Conservation (phyloP, 2,797 vertebrate genomes). For the Danio jaintianensis region DNA sequence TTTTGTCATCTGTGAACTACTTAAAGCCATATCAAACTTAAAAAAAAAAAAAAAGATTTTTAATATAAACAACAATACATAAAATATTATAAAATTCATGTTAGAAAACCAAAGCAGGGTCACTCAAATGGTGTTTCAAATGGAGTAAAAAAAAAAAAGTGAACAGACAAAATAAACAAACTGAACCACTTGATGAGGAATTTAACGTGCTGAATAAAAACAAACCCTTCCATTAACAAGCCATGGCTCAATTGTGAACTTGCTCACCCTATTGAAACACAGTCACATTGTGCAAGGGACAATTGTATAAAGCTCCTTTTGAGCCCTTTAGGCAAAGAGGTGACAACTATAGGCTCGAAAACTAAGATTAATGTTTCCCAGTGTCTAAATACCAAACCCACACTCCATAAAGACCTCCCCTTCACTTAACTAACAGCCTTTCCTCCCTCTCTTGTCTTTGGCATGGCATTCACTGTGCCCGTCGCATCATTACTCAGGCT, state of each 20-base stretch:
- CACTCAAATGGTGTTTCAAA: constrained; percentile 8
- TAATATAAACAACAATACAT: background rate
- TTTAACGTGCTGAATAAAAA: constrained; percentile 31
- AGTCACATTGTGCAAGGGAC: constrained; percentile 55
- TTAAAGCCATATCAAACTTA: background rate
- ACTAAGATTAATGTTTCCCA: constrained; percentile 80
- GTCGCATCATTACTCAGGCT: constrained; percentile 40
- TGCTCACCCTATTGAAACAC: constrained; percentile 54
- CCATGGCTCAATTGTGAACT: constrained; percentile 46
- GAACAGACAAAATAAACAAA: constrained; percentile 5
- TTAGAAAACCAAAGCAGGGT: constrained; percentile 8
- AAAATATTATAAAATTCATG: background rate
- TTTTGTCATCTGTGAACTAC: background rate
- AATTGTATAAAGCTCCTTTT: constrained; percentile 51
- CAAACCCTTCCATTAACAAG: constrained; percentile 17
- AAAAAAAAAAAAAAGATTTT: background rate
- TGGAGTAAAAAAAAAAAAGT: background rate
- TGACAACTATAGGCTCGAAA: constrained; percentile 84
- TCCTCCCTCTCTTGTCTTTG: constrained; percentile 45
- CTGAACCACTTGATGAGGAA: constrained; percentile 24
- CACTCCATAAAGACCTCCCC: constrained; percentile 81
- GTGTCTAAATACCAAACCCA: constrained; percentile 72
- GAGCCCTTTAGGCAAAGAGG: constrained; percentile 47
- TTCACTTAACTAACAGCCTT: constrained; percentile 73
- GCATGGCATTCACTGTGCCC: constrained; percentile 42